Base-by-base conservation (phyloP, 2,888 invertebrate species). In the Phymatocera aterrima region DNA sequence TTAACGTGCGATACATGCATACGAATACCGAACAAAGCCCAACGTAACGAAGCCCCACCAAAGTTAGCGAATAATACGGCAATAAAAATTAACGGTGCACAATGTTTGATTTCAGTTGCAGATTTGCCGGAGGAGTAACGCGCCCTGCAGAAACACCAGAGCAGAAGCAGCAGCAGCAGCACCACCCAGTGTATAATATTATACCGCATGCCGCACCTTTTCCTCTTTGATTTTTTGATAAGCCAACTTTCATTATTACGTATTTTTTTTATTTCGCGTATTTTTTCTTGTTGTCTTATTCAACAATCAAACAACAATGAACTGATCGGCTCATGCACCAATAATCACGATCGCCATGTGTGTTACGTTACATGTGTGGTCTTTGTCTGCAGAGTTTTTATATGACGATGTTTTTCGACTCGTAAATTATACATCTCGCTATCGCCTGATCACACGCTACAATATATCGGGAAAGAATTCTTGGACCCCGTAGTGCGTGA, bases 201-300 rank as follows among this genome's bases (percentile, higher is more conserved):
- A 57, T n/a, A n/a, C n/a, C n/a, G n/a, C 57, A 57, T 15, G 57
- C 57, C 28, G 57, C 57, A 57, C 57, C 57, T 57, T 28, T 57
- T 57, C 57, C 57, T 57, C 57, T 57, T 28, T 28, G 15, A 57
- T 57, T 57, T 57, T 57, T 57, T 40, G 8, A 5, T 8, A 40
- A 40, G n/a, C n/a, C n/a, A n/a, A n/a, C n/a, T 40, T 40, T 57
- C 5, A 15, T 12, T 28, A 3, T 12, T 40, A 40, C 40, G 8
- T 40, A 5, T 40, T 8, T 40, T 40, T 40, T 40, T 40, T 40
- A 5, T 40, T 40, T 40, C 40, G 4, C 4, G 4, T 40, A 5
- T 40, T 40, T 40, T 40, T 40, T 28, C 12, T 57, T 28, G 24
- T 28, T 57, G 5, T 57, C 28, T 57, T 24, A 24, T 28, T 12